A percentile compares a stretch with the other conserved stretches of the same genome.
These are phyloP conservation scores for Pedetes capensis DNA, from an alignment of 2,113 vertebrate species.

Conservation along the genomic window DNA sequence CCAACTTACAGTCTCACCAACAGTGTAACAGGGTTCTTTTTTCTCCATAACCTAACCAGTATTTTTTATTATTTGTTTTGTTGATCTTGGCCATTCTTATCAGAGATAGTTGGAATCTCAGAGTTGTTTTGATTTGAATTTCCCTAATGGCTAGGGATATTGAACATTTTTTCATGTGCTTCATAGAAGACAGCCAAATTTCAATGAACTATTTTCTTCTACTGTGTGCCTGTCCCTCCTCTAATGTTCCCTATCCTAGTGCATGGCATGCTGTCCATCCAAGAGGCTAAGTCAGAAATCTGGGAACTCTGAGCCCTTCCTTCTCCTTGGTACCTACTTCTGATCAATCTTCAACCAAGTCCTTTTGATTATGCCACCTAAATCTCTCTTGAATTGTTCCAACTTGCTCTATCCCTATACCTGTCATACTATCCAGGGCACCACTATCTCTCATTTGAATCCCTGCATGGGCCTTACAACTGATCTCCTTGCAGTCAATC, in stretches of 20 bases:
- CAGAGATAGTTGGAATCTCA: too few relatives aligned
- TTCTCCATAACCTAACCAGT: too few relatives aligned
- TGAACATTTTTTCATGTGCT: too few relatives aligned
- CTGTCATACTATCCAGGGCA: not conserved
- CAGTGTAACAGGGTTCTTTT: too few relatives aligned
- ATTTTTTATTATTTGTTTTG: too few relatives aligned
- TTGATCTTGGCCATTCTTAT: too few relatives aligned
- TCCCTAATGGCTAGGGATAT: too few relatives aligned
- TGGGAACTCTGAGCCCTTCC: not conserved
- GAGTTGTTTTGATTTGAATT: too few relatives aligned
- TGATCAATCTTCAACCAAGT: not conserved
- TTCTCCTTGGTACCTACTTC: not conserved
- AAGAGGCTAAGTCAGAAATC: constrained; percentile 12
- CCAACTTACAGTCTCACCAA: too few relatives aligned
- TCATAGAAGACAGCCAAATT: not conserved
- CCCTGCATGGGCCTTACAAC: not conserved
- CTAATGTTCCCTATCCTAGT: not conserved
- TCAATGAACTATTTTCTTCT: not conserved
- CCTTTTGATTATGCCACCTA: not conserved
- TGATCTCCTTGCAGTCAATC: not conserved
- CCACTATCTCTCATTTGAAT: not conserved
- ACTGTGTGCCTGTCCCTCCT: not conserved
- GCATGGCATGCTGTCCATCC: not conserved
- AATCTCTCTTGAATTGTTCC: not conserved
- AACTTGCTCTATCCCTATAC: not conserved